These are phyloP conservation scores for Sardinella longiceps DNA, from an alignment of 2,797 vertebrate genomes.

Conservation along the genomic window DNA sequence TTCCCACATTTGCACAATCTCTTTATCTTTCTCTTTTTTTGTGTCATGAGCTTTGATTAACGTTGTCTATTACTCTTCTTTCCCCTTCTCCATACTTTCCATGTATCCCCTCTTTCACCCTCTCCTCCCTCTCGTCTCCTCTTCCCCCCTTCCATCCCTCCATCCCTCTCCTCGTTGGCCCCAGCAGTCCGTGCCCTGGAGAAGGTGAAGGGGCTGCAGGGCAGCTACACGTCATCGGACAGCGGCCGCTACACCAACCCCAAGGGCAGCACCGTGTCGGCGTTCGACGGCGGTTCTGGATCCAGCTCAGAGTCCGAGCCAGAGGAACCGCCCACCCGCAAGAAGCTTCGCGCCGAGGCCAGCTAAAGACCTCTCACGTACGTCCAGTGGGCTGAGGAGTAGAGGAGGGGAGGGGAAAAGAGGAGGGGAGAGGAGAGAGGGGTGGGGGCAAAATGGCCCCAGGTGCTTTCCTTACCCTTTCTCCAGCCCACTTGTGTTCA, in stretches of 20 bases:
- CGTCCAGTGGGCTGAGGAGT: conserved; percentile 38
- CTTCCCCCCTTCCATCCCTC: neutral
- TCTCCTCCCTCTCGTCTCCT: neutral
- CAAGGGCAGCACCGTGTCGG: conserved; percentile 97
- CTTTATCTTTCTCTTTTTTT: neutral
- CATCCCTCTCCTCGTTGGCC: neutral
- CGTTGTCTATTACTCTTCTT: neutral
- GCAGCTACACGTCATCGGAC: conserved; percentile 91
- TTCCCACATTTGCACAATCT: no score
- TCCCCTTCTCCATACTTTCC: neutral
- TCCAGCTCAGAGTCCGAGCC: conserved; percentile 95
- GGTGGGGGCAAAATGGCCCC: conserved; percentile 38
- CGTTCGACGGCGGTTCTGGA: conserved; percentile 96
- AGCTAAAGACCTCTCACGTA: conserved; percentile 70
- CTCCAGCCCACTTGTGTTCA: conserved; percentile 39
- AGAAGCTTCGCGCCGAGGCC: conserved; percentile 93
- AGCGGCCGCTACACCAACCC: conserved; percentile 98
- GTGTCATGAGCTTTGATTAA: neutral
- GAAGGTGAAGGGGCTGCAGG: conserved; percentile 95
- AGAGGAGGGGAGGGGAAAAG: conserved; percentile 38
- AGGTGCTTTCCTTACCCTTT: conserved; percentile 38
- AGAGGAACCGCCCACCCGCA: conserved; percentile 90
- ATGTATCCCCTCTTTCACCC: neutral
- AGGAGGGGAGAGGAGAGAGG: neutral
- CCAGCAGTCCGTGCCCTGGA: conserved; percentile 93